These are phyloP conservation scores for honey bee (Apis mellifera) DNA, from an alignment of 1,140 invertebrate genomes.

Conservation along the genomic window Amel_HAv3.1 CM009934.2:9542501-9543000, in stretches of 20 bases:
- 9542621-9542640: slow-evolving; percentile 5
- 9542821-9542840: not conserved
- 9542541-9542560: not conserved
- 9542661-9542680: not conserved
- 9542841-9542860: not conserved
- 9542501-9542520: not conserved
- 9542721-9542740: not conserved
- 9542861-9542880: not conserved
- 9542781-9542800: not conserved
- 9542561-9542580: not conserved
- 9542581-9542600: not conserved
- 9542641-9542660: slow-evolving; percentile 13
- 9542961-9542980: not conserved
- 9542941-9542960: slow-evolving; percentile 37
- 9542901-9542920: slow-evolving; percentile 24
- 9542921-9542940: slow-evolving; percentile 18
- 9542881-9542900: slow-evolving; percentile 18
- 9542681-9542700: not conserved
- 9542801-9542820: not conserved
- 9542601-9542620: slow-evolving; percentile 24
- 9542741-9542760: too few relatives aligned
- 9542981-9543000: not conserved
- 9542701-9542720: not conserved
- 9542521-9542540: slow-evolving; percentile 1
- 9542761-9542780: too few relatives aligned